Conservation (phyloP, 2,113 vertebrate genomes). For the Rhinoderma darwinii region DNA sequence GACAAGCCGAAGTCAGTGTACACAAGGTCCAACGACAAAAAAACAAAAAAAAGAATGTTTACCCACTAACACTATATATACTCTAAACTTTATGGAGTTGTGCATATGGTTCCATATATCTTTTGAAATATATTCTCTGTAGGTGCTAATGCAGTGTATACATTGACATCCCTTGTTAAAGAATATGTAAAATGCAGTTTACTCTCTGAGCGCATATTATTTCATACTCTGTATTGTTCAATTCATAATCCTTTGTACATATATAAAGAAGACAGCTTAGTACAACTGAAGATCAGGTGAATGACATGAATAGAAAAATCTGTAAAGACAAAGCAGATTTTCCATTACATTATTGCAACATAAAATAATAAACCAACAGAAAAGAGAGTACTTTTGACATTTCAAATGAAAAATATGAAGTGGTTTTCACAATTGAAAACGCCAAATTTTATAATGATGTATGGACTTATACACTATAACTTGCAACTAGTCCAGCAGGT, state of each 20-base stretch:
- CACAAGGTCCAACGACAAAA: too few species aligned
- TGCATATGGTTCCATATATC: neutral
- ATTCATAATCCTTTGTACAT: slow-evolving; percentile 10
- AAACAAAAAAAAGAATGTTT: too few species aligned
- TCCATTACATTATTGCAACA: neutral
- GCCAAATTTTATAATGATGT: neutral
- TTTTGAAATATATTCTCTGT: neutral
- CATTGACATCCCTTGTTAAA: neutral
- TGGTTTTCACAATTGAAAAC: neutral
- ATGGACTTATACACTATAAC: too few species aligned
- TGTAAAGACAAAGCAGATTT: neutral
- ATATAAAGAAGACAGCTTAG: neutral
- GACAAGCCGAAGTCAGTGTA: too few species aligned
- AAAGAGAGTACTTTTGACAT: neutral
- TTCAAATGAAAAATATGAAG: neutral
- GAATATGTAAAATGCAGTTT: neutral
- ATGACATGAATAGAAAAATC: neutral
- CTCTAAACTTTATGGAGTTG: neutral
- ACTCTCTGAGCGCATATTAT: neutral
- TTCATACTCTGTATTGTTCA: neutral
- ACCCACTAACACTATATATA: too few species aligned
- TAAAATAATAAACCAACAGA: slow-evolving; percentile 17
- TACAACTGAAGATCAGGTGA: neutral
- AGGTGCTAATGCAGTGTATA: neutral
- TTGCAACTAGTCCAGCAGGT: slow-evolving; percentile 24